Percentiles rank a stretch among this genome's conserved stretches.
phyloP scores from a whole-genome alignment of 2,113 vertebrate species.

The Monopterus albus region DNA sequence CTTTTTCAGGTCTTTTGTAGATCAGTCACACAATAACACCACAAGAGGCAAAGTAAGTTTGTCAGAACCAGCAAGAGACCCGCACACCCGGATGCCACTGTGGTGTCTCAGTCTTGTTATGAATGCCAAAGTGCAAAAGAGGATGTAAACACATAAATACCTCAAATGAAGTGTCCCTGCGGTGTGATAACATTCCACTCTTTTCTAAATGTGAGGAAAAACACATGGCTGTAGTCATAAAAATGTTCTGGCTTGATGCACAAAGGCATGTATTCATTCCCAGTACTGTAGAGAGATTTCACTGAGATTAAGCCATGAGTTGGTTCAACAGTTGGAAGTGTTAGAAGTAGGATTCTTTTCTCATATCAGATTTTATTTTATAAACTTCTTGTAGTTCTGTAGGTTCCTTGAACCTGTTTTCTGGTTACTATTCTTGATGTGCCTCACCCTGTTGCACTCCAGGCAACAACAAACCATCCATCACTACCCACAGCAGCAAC shows the following conservation, averaged over 20 bases:
- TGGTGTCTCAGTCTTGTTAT: background rate
- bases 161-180: background rate
- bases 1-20: slow-evolving; percentile 16
- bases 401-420: background rate
- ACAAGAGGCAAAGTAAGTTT: background rate
- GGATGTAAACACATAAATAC: slow-evolving; percentile 38
- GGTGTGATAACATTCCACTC: slow-evolving; percentile 32
- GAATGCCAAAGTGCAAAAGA: slow-evolving; percentile 5
- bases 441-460: slow-evolving; percentile 24
- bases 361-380: background rate
- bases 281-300: background rate
- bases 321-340: background rate
- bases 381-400: background rate
- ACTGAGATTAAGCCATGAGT: background rate
- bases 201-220: background rate
- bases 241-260: background rate
- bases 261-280: background rate
- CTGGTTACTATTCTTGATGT: slow-evolving; percentile 40
- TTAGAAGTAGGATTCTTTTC: background rate
- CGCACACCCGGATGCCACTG: background rate
- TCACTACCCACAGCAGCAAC: background rate
- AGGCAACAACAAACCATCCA: slow-evolving; percentile 24
- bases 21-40: slow-evolving; percentile 46
- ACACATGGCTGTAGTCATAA: slow-evolving; percentile 20
- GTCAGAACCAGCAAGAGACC: slow-evolving; percentile 8